Conservation (phyloP, 2,888 invertebrate species). For the Isotomurus palustris region DNA sequence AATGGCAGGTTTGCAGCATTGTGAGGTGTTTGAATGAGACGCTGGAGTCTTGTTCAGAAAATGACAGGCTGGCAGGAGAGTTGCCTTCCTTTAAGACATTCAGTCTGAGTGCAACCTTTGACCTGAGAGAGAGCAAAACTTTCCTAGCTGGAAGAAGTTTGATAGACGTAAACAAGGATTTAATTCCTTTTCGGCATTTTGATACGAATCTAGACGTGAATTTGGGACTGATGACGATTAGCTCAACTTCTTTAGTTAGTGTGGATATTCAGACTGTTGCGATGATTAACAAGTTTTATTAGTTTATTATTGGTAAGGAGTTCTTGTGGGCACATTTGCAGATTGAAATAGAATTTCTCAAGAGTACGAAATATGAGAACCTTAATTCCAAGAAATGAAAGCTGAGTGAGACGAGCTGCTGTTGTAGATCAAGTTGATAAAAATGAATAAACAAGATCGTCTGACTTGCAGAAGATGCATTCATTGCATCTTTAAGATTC, state of each 20-base stretch:
- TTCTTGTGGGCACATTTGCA: too few species aligned
- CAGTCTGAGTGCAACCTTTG: background rate
- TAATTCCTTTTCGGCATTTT: constrained; percentile 35
- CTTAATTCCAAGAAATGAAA: too few species aligned
- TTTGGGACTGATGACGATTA: background rate
- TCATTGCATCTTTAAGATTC: too few species aligned
- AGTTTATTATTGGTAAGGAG: too few species aligned
- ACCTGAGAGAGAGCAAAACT: background rate
- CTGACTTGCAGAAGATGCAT: too few species aligned
- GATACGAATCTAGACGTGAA: background rate
- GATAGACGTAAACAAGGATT: constrained; percentile 34
- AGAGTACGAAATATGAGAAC: too few species aligned
- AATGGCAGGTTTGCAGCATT: constrained; percentile 49
- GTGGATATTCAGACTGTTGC: constrained; percentile 21
- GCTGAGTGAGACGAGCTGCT: too few species aligned
- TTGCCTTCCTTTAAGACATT: constrained; percentile 31
- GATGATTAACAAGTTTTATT: constrained; percentile 21
- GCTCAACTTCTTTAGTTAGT: background rate
- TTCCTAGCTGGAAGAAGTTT: constrained; percentile 28
- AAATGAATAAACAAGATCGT: too few species aligned
- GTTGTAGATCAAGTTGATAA: too few species aligned
- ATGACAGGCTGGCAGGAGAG: constrained; percentile 1
- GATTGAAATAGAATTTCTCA: too few species aligned
- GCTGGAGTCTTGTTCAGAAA: constrained; percentile 47
- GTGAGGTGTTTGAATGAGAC: constrained; percentile 48